Evolutionary conservation across 2,797 vertebrate species (phyloP), one percentile per base, ranked within the genome.

Genomic region (Neosilurus mollespiculum): DNA sequence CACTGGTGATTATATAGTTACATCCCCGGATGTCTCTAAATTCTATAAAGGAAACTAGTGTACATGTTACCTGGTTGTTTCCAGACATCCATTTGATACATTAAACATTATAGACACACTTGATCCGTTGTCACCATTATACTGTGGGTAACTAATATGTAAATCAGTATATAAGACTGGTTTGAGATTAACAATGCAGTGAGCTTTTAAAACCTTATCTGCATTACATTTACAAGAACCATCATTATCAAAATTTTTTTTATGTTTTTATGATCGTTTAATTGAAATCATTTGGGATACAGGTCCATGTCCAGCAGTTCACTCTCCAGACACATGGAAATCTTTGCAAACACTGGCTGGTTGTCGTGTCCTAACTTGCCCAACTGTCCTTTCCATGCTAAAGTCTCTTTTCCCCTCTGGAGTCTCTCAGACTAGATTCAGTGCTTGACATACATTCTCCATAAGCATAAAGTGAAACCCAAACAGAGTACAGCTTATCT

Each of bases 301-400:
- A 61, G 72, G 65, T 85, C 83, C 69, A 78, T 37, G n/a, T 22
- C 22, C 77, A 53, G 78, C 64, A 30, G 72, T 61, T 3, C 24
- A 24, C 80, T 83, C 70, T 89, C 26, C 75, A 70, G 43, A 81
- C 80, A 54, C 8, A n/a, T 62, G 82, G 81, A 87, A 75, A 76
- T 70, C 43, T 80, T 69, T 75, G 70, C 61, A 78, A 83, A 67
- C 78, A 81, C 78, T 20, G 61, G 66, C 71, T 64, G 11, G 69
- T 72, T 64, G 85, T 89, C 91, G 83, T 89, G 94, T 80, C 88
- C 82, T 34, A 80, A 91, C 93, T 90, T 80, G 92, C 85, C 81
- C 43, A 53, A 53, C 51, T 83, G 86, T 85, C 56, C 78, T 61
- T 79, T 77, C 87, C 76, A 51, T 61, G 56, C 67, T 83, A 81